Conservation (phyloP, 2,888 invertebrate genomes). For the Eupelmus urozonus region DNA sequence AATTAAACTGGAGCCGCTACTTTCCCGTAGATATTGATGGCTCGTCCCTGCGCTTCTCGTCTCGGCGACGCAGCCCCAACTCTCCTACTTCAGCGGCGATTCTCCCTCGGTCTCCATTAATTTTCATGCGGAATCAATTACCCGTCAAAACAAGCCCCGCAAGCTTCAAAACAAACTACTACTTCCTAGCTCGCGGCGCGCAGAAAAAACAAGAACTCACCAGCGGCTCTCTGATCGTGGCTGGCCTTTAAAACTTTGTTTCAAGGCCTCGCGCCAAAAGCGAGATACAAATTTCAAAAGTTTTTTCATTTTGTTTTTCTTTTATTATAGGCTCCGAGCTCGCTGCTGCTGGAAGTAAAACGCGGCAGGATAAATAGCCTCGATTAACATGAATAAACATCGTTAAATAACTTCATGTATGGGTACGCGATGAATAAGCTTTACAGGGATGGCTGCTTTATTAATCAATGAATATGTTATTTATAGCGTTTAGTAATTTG, state of each 20-base stretch:
- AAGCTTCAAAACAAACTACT: conserved; percentile 53
- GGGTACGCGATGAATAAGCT: no score
- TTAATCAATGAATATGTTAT: no score
- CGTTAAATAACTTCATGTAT: no score
- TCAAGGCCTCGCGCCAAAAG: background rate
- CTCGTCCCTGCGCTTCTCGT: background rate
- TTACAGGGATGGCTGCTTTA: no score
- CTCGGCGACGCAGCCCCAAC: background rate
- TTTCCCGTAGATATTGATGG: conserved; percentile 15
- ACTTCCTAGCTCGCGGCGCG: background rate
- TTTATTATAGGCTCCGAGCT: no score
- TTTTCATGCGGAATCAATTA: conserved; percentile 59
- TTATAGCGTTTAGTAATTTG: no score
- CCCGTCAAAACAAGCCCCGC: conserved; percentile 50
- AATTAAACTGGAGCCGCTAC: conserved; percentile 8
- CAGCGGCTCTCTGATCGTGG: background rate
- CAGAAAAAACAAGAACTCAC: conserved; percentile 43
- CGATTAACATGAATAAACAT: no score
- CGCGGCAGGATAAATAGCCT: no score
- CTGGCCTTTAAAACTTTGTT: background rate
- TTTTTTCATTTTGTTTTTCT: no score
- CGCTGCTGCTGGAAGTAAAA: no score
- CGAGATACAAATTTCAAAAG: conserved; percentile 10
- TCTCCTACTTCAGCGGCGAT: background rate
- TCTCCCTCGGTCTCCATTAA: conserved; percentile 38